Conservation (phyloP, 2,113 vertebrate species). For the Crotalus tigris region DNA sequence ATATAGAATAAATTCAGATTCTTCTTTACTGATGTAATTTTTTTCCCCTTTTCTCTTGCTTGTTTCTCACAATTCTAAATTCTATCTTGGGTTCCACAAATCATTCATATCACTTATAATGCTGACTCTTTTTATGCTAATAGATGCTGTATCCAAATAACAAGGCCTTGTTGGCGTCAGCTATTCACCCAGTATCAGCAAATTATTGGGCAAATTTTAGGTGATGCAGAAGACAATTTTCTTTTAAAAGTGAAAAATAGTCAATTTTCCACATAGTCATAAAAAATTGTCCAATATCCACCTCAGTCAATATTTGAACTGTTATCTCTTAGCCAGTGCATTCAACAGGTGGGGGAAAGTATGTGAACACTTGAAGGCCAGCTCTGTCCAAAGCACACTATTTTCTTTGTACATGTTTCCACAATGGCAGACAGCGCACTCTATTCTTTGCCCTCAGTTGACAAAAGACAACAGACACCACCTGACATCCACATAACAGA, state of each 20-base stretch:
- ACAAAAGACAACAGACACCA: neutral
- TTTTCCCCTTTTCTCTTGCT: neutral
- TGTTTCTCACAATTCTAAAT: neutral
- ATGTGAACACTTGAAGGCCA: slow-evolving; percentile 19
- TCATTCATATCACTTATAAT: neutral
- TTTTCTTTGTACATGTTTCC: neutral
- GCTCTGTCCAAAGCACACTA: slow-evolving; percentile 16
- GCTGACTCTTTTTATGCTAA: neutral
- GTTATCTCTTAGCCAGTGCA: neutral
- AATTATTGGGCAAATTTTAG: neutral
- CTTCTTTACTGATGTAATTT: neutral
- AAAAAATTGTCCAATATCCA: neutral
- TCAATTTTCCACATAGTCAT: neutral
- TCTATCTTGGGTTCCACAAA: neutral
- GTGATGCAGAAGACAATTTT: slow-evolving; percentile 6
- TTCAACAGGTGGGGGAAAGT: neutral
- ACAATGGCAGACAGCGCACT: neutral
- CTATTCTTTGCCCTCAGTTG: neutral
- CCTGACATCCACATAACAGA: neutral
- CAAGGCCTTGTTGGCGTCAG: neutral
- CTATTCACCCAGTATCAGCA: neutral
- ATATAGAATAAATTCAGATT: neutral
- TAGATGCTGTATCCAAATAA: neutral
- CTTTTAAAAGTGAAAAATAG: neutral
- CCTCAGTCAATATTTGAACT: neutral